Evolutionary conservation across 2,888 invertebrate genomes (phyloP), one percentile per base, ranked within the genome.

Genomic region (Chesias legatella): DNA sequence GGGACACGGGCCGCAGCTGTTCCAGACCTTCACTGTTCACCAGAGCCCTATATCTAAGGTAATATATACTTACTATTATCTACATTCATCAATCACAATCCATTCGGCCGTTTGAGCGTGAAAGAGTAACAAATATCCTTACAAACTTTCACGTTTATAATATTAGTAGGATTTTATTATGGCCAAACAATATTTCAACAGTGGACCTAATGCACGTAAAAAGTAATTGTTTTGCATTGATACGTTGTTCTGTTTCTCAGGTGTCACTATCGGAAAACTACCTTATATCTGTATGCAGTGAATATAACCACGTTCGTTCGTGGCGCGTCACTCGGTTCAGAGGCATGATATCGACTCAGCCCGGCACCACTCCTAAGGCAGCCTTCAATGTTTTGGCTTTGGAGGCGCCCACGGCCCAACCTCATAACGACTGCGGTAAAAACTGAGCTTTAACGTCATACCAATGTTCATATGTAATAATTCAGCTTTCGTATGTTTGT

Each of bases 331-430:
- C 98, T 0, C 90, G 99, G 48, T 99, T 99, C 79, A 90, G 98
- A 24, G 98, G 99, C 6, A 98, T 99, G 98, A 96, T 99, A 51
- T 98, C 97, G 26, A 99, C 99, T 0, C 99, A 99, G 76, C 99
- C 99, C 0, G 99, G 99, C 3, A 98, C 98, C 5, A 98, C 97
- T 26, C 98, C 98, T 0, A 94, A 98, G 60, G 98, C 99, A 0
- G 98, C 98, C 5, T 99, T 98, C 83, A 98, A 98, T 81, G 95
- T 98, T 43, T 90, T 97, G n/a, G 94, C 96, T 0, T 75, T 98
- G 21, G 89, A 89, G 38, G 83, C 89, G 0, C 84, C 80, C 1
- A 85, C 88, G 0, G 81, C 86, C 0, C 94, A 94, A 56, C 91
- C 92, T 10, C 85, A 86, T 42, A 93, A 93, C 67, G 92, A 93